A percentile compares a stretch with the other conserved stretches of the same genome.
These are phyloP conservation scores for Euura saliciscinereae DNA, from an alignment of 1,140 invertebrate species.

Conservation along the genomic window DNA sequence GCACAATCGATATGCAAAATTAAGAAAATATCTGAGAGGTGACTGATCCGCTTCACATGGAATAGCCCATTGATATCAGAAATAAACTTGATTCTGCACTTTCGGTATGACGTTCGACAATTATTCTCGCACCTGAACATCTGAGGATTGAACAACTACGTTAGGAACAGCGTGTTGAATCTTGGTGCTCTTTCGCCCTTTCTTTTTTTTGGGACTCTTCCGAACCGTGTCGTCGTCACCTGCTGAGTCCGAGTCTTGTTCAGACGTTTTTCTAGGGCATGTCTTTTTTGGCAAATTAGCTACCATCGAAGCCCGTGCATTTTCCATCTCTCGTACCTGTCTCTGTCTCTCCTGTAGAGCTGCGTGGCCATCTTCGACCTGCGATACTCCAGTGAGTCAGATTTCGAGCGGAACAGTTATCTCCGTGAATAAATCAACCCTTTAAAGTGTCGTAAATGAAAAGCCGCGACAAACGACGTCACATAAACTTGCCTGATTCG, in stretches of 20 bases:
- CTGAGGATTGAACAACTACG: constrained; percentile 1
- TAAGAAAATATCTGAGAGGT: too few species aligned
- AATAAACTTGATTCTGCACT: too few species aligned
- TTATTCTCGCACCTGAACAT: neutral
- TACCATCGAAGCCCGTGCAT: constrained; percentile 54
- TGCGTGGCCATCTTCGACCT: constrained; percentile 37
- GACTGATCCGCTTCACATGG: too few species aligned
- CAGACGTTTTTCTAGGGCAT: neutral
- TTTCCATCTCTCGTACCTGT: constrained; percentile 57
- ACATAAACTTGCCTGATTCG: constrained; percentile 27
- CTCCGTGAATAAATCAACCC: neutral
- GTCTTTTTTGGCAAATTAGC: constrained; percentile 37
- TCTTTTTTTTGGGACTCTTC: constrained; percentile 20
- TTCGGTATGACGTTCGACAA: neutral
- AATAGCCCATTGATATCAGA: too few species aligned
- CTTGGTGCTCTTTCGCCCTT: neutral
- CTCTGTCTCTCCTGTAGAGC: constrained; percentile 47
- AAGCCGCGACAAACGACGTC: too few species aligned
- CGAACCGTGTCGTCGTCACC: constrained; percentile 23
- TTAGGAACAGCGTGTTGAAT: neutral
- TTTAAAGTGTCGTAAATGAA: too few species aligned
- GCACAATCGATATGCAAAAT: too few species aligned
- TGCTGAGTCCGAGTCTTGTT: constrained; percentile 1
- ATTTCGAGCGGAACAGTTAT: too few species aligned
- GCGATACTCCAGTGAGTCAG: constrained; percentile 6